phyloP scores from a whole-genome alignment of 2,888 invertebrate species.

The Morpho helenor region DNA sequence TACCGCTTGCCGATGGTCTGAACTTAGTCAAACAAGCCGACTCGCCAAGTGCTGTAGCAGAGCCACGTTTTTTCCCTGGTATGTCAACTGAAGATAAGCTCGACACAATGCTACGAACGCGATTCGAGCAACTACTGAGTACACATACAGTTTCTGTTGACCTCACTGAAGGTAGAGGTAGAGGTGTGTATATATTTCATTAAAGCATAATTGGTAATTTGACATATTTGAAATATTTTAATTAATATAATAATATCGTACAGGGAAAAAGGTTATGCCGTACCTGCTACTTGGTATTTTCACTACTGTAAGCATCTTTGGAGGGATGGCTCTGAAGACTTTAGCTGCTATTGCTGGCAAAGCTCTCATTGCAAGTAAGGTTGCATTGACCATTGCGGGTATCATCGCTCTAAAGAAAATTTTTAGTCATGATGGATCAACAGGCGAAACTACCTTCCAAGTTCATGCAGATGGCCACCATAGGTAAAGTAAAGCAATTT shows the following conservation, averaged over 20 bases:
- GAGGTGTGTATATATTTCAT: constrained; percentile 46
- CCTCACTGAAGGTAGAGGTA: constrained; percentile 75
- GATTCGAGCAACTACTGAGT: constrained; percentile 80
- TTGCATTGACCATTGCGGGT: constrained; percentile 85
- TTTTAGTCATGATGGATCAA: constrained; percentile 82
- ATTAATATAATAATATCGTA: constrained; percentile 20
- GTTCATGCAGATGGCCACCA: constrained; percentile 84
- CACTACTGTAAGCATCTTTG: constrained; percentile 83
- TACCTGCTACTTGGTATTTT: constrained; percentile 81
- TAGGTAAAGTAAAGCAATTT: constrained; percentile 66
- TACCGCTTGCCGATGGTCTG: constrained; percentile 80
- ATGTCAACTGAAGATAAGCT: constrained; percentile 78
- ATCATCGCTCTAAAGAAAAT: constrained; percentile 86
- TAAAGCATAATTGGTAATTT: neutral
- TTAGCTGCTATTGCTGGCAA: constrained; percentile 85
- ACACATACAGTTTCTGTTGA: constrained; percentile 83
- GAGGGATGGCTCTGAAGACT: constrained; percentile 84
- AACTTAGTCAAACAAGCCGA: constrained; percentile 79
- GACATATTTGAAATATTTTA: neutral
- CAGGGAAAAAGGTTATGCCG: constrained; percentile 77
- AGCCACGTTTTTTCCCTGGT: constrained; percentile 78
- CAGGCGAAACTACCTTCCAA: constrained; percentile 82
- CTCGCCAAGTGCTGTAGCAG: constrained; percentile 72
- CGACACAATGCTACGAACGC: constrained; percentile 69
- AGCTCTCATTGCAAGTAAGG: constrained; percentile 85